phyloP scores from a whole-genome alignment of 2,888 invertebrate species.

The Cantharis lateralis region DNA sequence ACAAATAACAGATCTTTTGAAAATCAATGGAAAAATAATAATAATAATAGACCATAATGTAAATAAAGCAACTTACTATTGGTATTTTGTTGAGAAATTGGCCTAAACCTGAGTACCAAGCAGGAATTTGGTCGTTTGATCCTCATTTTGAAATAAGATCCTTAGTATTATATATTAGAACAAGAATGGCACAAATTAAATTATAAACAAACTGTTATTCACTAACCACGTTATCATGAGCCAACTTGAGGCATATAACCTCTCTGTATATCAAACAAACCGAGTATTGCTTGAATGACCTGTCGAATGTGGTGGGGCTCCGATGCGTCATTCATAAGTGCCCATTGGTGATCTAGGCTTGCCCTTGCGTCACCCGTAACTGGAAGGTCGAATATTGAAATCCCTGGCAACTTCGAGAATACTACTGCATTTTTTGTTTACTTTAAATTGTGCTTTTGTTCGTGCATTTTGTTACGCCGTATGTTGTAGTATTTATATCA shows the following conservation, averaged over 20 bases:
- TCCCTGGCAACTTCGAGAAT: slow-evolving; percentile 28
- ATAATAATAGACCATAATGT: background rate
- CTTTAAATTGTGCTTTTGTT: slow-evolving; percentile 17
- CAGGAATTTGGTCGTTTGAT: slow-evolving; percentile 69
- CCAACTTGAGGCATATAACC: slow-evolving; percentile 18
- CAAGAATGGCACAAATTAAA: slow-evolving; percentile 4
- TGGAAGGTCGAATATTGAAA: slow-evolving; percentile 33
- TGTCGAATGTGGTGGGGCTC: slow-evolving; percentile 29
- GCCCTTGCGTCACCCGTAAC: slow-evolving; percentile 34
- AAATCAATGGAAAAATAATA: background rate
- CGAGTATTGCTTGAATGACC: slow-evolving; percentile 27
- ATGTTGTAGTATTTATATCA: slow-evolving; percentile 10
- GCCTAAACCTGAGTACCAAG: slow-evolving; percentile 65
- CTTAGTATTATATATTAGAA: background rate
- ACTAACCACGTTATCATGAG: slow-evolving; percentile 11
- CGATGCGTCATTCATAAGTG: slow-evolving; percentile 38
- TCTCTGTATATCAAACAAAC: slow-evolving; percentile 5
- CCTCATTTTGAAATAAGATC: slow-evolving; percentile 56
- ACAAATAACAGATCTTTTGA: background rate
- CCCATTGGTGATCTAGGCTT: slow-evolving; percentile 30
- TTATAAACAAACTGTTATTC: slow-evolving; percentile 6
- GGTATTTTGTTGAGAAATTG: slow-evolving; percentile 52
- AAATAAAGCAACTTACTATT: slow-evolving; percentile 31
- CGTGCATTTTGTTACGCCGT: slow-evolving; percentile 15
- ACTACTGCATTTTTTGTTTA: slow-evolving; percentile 23